Evolutionary conservation across 2,113 vertebrate species (phyloP), one percentile per base, ranked within the genome.

Genomic region (Microtus richardsoni): DNA sequence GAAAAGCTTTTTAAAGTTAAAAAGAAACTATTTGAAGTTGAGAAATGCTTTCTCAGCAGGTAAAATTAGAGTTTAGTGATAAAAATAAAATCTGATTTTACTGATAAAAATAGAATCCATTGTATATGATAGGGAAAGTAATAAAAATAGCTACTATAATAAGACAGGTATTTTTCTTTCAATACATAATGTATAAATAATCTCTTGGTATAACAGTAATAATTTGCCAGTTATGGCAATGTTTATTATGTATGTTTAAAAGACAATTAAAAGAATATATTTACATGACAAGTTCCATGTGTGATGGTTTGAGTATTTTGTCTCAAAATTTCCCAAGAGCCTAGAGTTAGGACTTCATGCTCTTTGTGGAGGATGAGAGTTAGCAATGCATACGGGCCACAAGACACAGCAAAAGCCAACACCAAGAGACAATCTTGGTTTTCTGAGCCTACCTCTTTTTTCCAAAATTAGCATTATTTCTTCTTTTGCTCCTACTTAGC

Each of bases 1-100:
- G 28, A 62, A 83, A 78, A 80, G 39, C 87, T 79, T 90, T 91
- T 95, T 41, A 93, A 96, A 93, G 87, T 88, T 85, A 30, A 39
- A 71, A 89, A 82, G 95, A 52, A 93, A 93, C 26, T 96, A 3
- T 12, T 93, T 93, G 12, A 87, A 68, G 5, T 87, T 41, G 3
- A 93, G 26, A 95, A 97, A 95, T 89, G 44, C 24, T 95, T 91
- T 96, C 95, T 96, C 86, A 94, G 44, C 62, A 89, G 84, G 30
- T 78, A 62, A 98, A 97, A 96, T 91, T 93, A 96, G 70, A 95
- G 14, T 79, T 71, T 91, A 80, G 16, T 75, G 80, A 62, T 66
- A 96, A 93, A 96, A 98, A 97, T 60, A 95, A 95, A 96, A 49
- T n/a, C 7, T 79, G 47, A 36, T 96, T 91, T 93, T 93, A 33